These are phyloP conservation scores for Ormyrus thymus DNA, from an alignment of 2,888 invertebrate genomes.

Conservation along the genomic window DNA sequence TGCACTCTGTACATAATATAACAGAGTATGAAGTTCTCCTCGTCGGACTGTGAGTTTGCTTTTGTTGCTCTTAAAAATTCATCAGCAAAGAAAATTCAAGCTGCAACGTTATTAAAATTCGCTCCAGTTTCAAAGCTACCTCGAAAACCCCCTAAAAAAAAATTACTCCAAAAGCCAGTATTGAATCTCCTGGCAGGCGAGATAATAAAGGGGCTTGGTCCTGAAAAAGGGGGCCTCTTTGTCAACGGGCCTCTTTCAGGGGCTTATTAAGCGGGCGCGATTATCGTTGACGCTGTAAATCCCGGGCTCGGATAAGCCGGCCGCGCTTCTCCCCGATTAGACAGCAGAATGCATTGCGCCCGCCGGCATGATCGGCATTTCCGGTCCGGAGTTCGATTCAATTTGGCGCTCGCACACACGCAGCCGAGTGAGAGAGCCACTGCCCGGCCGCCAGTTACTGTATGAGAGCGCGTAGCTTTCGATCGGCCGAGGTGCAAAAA, in stretches of 20 bases:
- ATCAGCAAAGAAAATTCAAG: too few relatives aligned
- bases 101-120: too few relatives aligned
- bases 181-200: not conserved
- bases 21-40: too few relatives aligned
- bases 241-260: not conserved
- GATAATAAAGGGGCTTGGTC: not conserved
- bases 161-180: too few relatives aligned
- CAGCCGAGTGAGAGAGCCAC: not conserved
- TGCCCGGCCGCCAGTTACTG: not conserved
- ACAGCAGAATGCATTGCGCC: conserved; percentile 60
- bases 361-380: conserved; percentile 62
- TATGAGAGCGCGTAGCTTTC: conserved; percentile 5
- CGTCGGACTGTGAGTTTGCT: too few relatives aligned
- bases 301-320: conserved; percentile 55
- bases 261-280: conserved; percentile 30
- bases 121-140: too few relatives aligned
- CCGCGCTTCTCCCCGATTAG: conserved; percentile 59
- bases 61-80: too few relatives aligned
- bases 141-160: too few relatives aligned
- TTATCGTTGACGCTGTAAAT: conserved; percentile 36
- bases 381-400: conserved; percentile 64
- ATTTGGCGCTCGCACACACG: conserved; percentile 63
- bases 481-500: not conserved
- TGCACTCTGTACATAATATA: too few relatives aligned
- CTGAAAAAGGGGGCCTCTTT: not conserved